These are phyloP conservation scores for Drosophila fuyamai DNA, from an alignment of 1,140 invertebrate species.

Conservation along the genomic window DNA sequence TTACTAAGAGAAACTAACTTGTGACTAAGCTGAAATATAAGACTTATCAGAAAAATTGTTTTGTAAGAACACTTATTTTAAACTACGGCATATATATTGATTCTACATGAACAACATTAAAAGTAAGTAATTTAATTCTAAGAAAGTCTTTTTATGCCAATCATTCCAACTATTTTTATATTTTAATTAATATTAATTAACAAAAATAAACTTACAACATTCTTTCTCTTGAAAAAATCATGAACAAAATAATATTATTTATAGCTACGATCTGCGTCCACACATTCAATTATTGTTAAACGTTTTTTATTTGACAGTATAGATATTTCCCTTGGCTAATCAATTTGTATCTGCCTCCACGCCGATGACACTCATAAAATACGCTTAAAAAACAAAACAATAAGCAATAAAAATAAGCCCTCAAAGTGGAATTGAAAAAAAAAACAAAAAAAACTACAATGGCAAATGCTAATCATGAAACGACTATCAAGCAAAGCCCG, in stretches of 20 bases:
- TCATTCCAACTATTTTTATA: too few relatives aligned
- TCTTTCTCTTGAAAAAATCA: not conserved
- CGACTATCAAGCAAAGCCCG: constrained; percentile 29
- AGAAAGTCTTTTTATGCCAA: too few relatives aligned
- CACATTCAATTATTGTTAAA: constrained; percentile 11
- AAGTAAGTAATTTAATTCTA: too few relatives aligned
- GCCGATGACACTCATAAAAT: constrained; percentile 28
- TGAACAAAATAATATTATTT: not conserved
- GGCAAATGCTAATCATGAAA: constrained; percentile 43
- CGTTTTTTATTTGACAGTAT: constrained; percentile 1
- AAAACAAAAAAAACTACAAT: constrained; percentile 11
- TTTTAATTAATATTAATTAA: not conserved
- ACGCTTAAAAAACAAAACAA: constrained; percentile 9
- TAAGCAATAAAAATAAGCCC: constrained; percentile 42
- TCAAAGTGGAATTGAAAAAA: constrained; percentile 32
- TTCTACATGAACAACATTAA: too few relatives aligned
- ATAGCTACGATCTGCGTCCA: not conserved
- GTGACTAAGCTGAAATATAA: too few relatives aligned
- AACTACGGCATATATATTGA: too few relatives aligned
- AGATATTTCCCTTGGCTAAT: constrained; percentile 34
- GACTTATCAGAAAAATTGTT: too few relatives aligned
- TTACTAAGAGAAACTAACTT: too few relatives aligned
- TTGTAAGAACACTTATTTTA: too few relatives aligned
- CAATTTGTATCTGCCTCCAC: constrained; percentile 19
- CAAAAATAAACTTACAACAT: not conserved